Conservation (phyloP, 2,113 vertebrate genomes). For the Cyanoliseus patagonus region DNA sequence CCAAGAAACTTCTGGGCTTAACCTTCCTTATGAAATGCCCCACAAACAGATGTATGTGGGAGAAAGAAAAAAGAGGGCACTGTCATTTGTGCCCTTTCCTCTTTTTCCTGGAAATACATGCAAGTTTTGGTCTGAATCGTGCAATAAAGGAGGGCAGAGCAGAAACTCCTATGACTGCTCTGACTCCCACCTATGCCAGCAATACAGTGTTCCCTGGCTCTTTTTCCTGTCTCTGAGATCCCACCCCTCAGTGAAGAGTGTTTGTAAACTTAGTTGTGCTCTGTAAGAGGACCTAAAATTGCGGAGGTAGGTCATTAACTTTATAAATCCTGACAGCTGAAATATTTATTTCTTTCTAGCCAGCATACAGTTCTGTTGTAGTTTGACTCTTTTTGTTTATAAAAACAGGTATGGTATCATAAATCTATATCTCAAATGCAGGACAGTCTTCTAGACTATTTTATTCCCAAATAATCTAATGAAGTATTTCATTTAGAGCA, state of each 20-base stretch:
- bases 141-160: background rate
- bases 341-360: background rate
- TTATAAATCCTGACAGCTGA: background rate
- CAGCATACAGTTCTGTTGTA: background rate
- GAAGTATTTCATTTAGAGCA: background rate
- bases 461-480: background rate
- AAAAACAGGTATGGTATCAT: background rate
- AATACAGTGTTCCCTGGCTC: background rate
- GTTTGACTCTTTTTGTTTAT: background rate
- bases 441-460: background rate
- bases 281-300: background rate
- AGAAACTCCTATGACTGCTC: background rate
- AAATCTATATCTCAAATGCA: background rate
- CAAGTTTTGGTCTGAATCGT: background rate
- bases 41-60: background rate
- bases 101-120: background rate
- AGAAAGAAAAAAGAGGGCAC: background rate
- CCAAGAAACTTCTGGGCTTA: background rate
- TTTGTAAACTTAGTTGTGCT: background rate
- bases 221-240: background rate
- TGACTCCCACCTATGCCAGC: background rate
- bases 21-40: background rate
- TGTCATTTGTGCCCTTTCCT: background rate
- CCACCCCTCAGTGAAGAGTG: background rate
- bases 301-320: background rate